Evolutionary conservation across 2,797 vertebrate species (phyloP), one percentile per base, ranked within the genome.

Genomic region (Pseudocheirus occidentalis): DNA sequence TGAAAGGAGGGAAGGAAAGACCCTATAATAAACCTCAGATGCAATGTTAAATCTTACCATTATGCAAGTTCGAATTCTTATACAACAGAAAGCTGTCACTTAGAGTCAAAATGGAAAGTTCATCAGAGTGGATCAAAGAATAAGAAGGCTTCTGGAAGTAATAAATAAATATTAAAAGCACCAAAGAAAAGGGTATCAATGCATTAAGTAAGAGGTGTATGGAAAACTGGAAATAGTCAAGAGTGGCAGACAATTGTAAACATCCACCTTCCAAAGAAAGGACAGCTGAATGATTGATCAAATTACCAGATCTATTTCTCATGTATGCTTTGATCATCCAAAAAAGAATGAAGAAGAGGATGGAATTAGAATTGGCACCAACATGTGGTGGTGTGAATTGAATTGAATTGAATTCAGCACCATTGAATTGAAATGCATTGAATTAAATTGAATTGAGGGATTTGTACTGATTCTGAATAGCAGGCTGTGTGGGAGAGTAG

Each of bases 311-410:
- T 96, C 93, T 93, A 93, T 95, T 97, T 96, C 90, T 96, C 93
- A 94, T 93, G 92, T 93, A 91, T 57, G 62, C 90, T 97, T 98
- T 98, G 92, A 96, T 96, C 55, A 95, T 90, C 95, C 87, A 91
- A 95, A 53, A 92, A 95, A 91, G 18, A 89, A 52, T 90, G 94
- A 52, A 87, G 87, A 91, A 81, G 57, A 92, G 95, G 95, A 92
- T 57, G 92, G 92, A 96, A 97, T 97, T 97, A 97, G 95, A 96
- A 93, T 90, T 97, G 97, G 95, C 97, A 97, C 91, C 93, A 95
- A 95, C 92, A 87, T 93, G 93, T 94, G 92, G 94, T 93, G 57
- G 94, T 96, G 54, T 96, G 95, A 96, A 93, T 92, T 97, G 95
- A 96, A 95, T 66, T 95, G 66, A 92, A 94, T 59, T 97, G 96